These are phyloP conservation scores for Meliscaeva auricollis DNA, from an alignment of 2,888 invertebrate species.

Conservation along the genomic window DNA sequence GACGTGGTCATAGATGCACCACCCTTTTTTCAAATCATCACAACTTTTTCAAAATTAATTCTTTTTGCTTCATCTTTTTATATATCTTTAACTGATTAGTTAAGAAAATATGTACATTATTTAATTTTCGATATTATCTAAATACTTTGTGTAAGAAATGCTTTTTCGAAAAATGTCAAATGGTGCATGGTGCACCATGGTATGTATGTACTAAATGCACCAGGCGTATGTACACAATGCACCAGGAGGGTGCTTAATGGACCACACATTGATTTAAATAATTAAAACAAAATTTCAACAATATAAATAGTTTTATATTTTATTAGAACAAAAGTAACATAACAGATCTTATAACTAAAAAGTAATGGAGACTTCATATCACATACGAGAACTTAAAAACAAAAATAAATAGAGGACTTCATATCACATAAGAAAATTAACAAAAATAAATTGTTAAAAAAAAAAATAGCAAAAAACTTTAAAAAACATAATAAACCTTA, in stretches of 20 bases:
- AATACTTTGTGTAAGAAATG: conserved; percentile 21
- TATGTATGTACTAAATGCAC: conserved; percentile 25
- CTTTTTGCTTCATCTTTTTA: conserved; percentile 16
- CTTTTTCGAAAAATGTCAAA: conserved; percentile 16
- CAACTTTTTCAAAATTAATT: conserved; percentile 18
- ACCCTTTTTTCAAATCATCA: conserved; percentile 22
- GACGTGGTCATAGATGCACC: conserved; percentile 14
- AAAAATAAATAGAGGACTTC: conserved; percentile 6
- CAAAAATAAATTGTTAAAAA: too few relatives aligned
- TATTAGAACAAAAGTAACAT: neutral
- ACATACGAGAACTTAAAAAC: neutral
- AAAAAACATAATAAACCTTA: neutral
- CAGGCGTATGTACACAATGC: conserved; percentile 21
- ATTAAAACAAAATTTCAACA: conserved; percentile 16
- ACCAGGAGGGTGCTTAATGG: conserved; percentile 20
- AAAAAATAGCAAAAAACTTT: neutral
- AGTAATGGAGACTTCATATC: neutral
- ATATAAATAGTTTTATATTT: conserved; percentile 7
- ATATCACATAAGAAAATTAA: too few relatives aligned
- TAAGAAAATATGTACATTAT: conserved; percentile 1
- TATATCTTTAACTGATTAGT: conserved; percentile 8
- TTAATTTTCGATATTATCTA: conserved; percentile 5
- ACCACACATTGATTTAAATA: conserved; percentile 12
- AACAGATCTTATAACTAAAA: neutral
- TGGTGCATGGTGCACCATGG: conserved; percentile 29